These are phyloP conservation scores for Anastatus disparis DNA, from an alignment of 1,140 invertebrate genomes.

Conservation along the genomic window DNA sequence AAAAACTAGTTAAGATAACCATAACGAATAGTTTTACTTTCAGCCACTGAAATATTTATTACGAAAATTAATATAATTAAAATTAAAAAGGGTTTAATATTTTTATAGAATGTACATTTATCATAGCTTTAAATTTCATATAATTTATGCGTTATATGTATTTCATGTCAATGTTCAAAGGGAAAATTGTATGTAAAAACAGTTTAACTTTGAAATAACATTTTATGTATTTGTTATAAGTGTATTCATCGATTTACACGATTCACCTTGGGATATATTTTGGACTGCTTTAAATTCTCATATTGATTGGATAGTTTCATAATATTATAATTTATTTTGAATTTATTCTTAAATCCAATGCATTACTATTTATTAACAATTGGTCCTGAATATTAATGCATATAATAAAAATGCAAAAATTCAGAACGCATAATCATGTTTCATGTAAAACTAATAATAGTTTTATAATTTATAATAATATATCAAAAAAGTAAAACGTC, in stretches of 20 bases:
- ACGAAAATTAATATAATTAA: too few species aligned
- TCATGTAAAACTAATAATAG: too few species aligned
- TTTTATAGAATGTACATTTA: conserved; percentile 2
- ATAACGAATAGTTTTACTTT: too few species aligned
- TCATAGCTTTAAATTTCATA: conserved; percentile 5
- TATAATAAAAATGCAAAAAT: too few species aligned
- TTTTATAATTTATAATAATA: too few species aligned
- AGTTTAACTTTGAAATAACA: conserved; percentile 5
- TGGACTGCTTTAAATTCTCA: conserved; percentile 12
- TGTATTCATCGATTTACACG: conserved; percentile 15
- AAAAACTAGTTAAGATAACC: too few species aligned
- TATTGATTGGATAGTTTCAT: conserved; percentile 25
- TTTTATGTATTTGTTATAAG: conserved; percentile 10
- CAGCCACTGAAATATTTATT: too few species aligned
- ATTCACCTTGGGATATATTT: conserved; percentile 19
- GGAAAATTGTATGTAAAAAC: background rate
- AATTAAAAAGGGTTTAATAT: background rate
- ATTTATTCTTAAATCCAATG: too few species aligned
- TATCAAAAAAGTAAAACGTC: too few species aligned
- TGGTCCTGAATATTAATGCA: too few species aligned
- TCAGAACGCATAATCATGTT: too few species aligned
- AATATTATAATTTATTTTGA: background rate
- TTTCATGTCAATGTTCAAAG: background rate
- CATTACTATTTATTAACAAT: too few species aligned
- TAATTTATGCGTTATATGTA: conserved; percentile 7